A percentile compares a stretch with the other conserved stretches of the same genome.
Evolutionary conservation across 2,888 invertebrate species (phyloP).

Genomic region (Hirtodrosophila histrioides): DNA sequence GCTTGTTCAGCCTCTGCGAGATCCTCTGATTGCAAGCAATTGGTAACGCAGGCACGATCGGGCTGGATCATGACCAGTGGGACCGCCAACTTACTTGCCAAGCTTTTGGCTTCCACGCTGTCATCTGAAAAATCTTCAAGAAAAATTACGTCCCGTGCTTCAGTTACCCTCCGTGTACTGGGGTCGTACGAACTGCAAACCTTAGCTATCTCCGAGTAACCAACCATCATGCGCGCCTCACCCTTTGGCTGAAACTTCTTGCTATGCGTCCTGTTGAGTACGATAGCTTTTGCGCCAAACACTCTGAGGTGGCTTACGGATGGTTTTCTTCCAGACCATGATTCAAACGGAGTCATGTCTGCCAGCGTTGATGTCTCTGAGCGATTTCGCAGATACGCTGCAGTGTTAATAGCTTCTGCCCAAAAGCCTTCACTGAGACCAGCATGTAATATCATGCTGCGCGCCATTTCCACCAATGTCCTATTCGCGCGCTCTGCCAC

Average conservation of each 20-base stretch:
- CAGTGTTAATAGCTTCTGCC: slow-evolving; percentile 40
- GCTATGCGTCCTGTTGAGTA: slow-evolving; percentile 4
- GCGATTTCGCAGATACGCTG: slow-evolving; percentile 36
- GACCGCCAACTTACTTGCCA: too few relatives aligned
- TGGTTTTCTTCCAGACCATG: slow-evolving; percentile 16
- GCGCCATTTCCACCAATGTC: slow-evolving; percentile 29
- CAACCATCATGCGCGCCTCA: slow-evolving; percentile 12
- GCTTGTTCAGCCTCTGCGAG: not conserved
- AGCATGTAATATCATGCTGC: slow-evolving; percentile 27
- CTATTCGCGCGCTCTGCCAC: slow-evolving; percentile 28
- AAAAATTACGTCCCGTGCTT: slow-evolving; percentile 7
- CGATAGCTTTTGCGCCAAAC: slow-evolving; percentile 6
- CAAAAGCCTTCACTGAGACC: slow-evolving; percentile 18
- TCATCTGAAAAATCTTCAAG: too few relatives aligned
- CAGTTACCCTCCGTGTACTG: slow-evolving; percentile 7
- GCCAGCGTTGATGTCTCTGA: slow-evolving; percentile 6
- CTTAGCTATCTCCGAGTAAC: slow-evolving; percentile 35
- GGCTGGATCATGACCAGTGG: too few relatives aligned
- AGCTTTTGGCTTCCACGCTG: too few relatives aligned
- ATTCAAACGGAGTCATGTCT: slow-evolving; percentile 4
- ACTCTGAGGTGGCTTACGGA: not conserved
- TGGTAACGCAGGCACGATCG: too few relatives aligned
- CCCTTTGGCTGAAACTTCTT: slow-evolving; percentile 14
- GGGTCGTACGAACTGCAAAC: slow-evolving; percentile 31
- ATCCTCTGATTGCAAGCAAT: not conserved